These are phyloP conservation scores for Choristoneura fumiferana DNA, from an alignment of 1,140 invertebrate species.

Conservation along the genomic window DNA sequence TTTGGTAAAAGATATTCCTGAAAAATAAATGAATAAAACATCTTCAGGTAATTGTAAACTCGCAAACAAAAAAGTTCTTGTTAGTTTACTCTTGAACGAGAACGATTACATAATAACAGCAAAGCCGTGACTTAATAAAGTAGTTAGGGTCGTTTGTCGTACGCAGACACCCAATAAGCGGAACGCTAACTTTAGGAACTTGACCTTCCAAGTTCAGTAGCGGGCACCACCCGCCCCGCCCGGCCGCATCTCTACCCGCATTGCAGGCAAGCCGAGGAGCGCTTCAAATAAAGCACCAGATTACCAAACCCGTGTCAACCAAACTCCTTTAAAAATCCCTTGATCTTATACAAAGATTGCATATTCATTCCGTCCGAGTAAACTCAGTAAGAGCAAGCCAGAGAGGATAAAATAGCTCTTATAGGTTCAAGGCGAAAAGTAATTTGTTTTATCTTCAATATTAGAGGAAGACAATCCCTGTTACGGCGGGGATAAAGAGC, in stretches of 20 bases:
- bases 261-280: slow-evolving; percentile 65
- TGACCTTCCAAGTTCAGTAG: slow-evolving; percentile 65
- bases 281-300: slow-evolving; percentile 42
- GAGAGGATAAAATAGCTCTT: background rate
- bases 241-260: slow-evolving; percentile 51
- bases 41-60: background rate
- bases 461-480: slow-evolving; percentile 40
- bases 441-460: slow-evolving; percentile 28
- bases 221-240: slow-evolving; percentile 34
- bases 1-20: background rate
- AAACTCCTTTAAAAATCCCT: slow-evolving; percentile 15
- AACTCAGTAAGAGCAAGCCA: background rate
- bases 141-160: slow-evolving; percentile 29
- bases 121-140: slow-evolving; percentile 34
- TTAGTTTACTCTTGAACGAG: background rate
- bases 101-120: slow-evolving; percentile 3
- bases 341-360: slow-evolving; percentile 11
- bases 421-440: slow-evolving; percentile 28
- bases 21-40: background rate
- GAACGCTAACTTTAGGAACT: slow-evolving; percentile 53
- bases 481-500: slow-evolving; percentile 31
- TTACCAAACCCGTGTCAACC: slow-evolving; percentile 25
- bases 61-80: background rate
- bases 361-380: background rate
- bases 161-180: slow-evolving; percentile 45